These are phyloP conservation scores for Xestobium rufovillosum DNA, from an alignment of 2,888 invertebrate species.

Conservation along the genomic window DNA sequence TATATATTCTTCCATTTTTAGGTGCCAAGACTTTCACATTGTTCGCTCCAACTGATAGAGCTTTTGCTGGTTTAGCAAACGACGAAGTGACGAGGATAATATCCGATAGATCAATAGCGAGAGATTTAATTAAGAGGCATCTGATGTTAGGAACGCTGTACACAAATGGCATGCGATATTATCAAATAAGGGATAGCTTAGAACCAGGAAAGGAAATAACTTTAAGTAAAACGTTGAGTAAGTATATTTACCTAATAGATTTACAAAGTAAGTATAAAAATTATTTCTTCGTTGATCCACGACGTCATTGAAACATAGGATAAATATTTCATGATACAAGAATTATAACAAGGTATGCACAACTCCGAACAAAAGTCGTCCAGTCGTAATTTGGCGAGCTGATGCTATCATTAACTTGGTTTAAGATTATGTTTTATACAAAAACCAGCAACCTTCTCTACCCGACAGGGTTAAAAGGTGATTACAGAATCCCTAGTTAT, in stretches of 20 bases:
- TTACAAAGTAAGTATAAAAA: no score
- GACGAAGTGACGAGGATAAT: constrained; percentile 54
- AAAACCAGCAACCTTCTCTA: no score
- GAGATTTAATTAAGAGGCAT: constrained; percentile 68
- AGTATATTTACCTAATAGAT: constrained; percentile 31
- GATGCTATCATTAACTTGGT: no score
- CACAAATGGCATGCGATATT: constrained; percentile 81
- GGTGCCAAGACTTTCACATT: constrained; percentile 78
- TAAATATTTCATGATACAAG: no score
- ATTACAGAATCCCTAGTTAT: no score
- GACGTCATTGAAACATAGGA: no score
- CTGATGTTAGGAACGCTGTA: constrained; percentile 71
- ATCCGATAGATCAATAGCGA: constrained; percentile 59
- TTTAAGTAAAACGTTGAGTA: constrained; percentile 71
- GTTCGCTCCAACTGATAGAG: constrained; percentile 77
- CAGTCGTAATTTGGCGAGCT: no score
- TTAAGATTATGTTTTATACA: no score
- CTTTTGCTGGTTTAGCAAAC: constrained; percentile 60
- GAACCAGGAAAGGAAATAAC: constrained; percentile 68
- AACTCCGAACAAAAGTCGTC: no score
- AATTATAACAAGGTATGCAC: no score
- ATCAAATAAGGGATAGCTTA: constrained; percentile 74
- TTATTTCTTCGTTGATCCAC: no score
- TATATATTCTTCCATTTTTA: constrained; percentile 35
- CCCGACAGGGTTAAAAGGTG: no score